A percentile compares a stretch with the other conserved stretches of the same genome.
Conservation (phyloP, 2,888 invertebrate genomes). For the Eretmocerus hayati region DNA sequence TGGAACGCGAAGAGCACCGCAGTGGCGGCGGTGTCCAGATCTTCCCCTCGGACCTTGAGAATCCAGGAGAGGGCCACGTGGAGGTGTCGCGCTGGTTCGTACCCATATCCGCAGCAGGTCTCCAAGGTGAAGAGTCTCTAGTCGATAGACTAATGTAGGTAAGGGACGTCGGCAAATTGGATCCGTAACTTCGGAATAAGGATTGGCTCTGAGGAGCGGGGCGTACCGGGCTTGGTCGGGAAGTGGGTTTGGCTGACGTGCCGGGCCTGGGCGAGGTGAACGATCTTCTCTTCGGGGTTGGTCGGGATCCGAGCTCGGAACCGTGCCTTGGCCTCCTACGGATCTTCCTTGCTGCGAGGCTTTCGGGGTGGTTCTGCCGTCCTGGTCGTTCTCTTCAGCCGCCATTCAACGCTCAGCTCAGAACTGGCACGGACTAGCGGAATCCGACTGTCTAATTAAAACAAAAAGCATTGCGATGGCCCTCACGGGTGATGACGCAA, state of each 20-base stretch:
- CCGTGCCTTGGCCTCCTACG: no score
- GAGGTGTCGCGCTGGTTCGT: conserved; percentile 37
- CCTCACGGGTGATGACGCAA: no score
- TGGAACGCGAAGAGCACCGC: conserved; percentile 50
- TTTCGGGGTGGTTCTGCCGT: no score
- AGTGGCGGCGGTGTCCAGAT: conserved; percentile 49
- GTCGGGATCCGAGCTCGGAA: no score
- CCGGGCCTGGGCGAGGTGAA: conserved; percentile 31
- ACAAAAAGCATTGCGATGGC: conserved; percentile 58
- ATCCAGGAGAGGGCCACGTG: conserved; percentile 35
- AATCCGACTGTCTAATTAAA: conserved; percentile 41
- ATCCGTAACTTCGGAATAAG: conserved; percentile 62
- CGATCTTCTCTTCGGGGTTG: no score
- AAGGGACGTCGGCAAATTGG: conserved; percentile 64
- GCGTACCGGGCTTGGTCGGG: conserved; percentile 54
- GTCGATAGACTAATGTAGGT: conserved; percentile 62
- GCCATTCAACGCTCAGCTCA: no score
- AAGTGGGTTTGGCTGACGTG: conserved; percentile 38
- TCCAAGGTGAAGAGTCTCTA: conserved; percentile 52
- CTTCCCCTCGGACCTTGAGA: conserved; percentile 53
- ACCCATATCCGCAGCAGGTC: conserved; percentile 9
- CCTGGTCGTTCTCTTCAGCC: no score
- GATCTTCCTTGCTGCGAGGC: no score
- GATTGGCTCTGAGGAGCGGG: conserved; percentile 68
- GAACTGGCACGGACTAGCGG: no score